Base-by-base conservation (phyloP, 2,888 invertebrate genomes). In the Melinopterus prodromus region DNA sequence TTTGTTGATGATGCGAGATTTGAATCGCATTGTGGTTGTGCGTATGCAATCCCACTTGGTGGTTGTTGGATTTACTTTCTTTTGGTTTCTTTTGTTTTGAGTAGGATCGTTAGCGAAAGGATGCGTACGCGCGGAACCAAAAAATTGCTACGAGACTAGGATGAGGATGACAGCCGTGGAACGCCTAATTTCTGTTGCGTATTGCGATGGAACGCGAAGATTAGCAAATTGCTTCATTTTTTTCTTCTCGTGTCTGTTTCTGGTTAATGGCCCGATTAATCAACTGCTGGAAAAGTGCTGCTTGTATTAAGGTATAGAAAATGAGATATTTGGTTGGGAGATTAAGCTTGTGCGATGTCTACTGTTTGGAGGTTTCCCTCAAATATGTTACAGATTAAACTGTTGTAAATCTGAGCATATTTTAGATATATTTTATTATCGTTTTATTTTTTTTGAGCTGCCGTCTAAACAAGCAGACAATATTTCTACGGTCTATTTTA, bases 21-120 rank as follows among this genome's bases (percentile, higher is more conserved):
- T 35, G 74, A 9, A 35, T 36, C 74, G 74, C 26, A 35, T n/a
- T 26, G 35, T 36, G 37, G 74, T 36, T 74, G 35, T 74, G 37
- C 36, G 74, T 53, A 53, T 53, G 74, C 74, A 74, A 74, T 74
- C 35, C 26, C 7, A n/a, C 36, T 74, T 74, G 35, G 35, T 36
- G n/a, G 36, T 53, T 35, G 74, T 37, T 74, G 74, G 74, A 74
- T 74, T 74, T 74, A 74, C 74, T 74, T 74, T 74, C 74, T 35
- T 37, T 35, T 74, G 9, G 35, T 74, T 74, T 35, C 36, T 36
- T 35, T 74, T 74, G 74, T 74, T 74, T 35, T 35, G 74, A 74
- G 53, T 53, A 1, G 53, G 36, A 74, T 74, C 74, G 74, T 74
- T 74, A 74, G 74, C 74, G 74, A 74, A 35, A 74, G 74, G 74